Conservation (phyloP, 1,140 invertebrate genomes). For the Acromyrmex charruanus region DNA sequence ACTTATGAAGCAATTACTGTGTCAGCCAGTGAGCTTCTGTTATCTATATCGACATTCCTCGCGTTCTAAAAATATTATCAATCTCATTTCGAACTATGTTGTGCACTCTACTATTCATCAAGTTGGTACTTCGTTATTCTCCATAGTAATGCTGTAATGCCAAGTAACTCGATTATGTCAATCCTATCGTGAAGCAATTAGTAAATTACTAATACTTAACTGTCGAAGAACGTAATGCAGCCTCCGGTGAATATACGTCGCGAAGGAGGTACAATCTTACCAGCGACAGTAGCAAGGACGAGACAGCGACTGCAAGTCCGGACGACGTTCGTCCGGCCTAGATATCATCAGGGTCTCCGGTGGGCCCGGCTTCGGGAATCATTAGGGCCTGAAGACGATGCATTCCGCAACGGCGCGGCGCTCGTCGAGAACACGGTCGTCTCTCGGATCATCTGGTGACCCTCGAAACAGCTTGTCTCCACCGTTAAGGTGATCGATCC, state of each 20-base stretch:
- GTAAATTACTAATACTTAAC: conserved; percentile 68
- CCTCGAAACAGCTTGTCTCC: conserved; percentile 61
- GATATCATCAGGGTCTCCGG: conserved; percentile 73
- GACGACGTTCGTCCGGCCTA: conserved; percentile 68
- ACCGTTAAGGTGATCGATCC: conserved; percentile 51
- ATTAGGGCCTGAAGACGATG: conserved; percentile 71
- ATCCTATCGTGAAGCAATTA: conserved; percentile 43
- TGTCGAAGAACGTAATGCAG: conserved; percentile 62
- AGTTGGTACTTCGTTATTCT: conserved; percentile 6
- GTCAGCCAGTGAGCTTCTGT: conserved; percentile 18
- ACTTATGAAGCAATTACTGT: conserved; percentile 48
- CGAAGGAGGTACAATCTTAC: conserved; percentile 28
- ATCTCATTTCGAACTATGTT: background rate
- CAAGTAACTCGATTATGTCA: conserved; percentile 10
- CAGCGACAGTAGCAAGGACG: conserved; percentile 59
- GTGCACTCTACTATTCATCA: background rate
- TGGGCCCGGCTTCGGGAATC: conserved; percentile 75
- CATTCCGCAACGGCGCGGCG: conserved; percentile 68
- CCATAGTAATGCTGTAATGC: background rate
- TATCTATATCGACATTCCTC: conserved; percentile 41
- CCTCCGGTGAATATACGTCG: conserved; percentile 47
- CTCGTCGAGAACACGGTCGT: conserved; percentile 43
- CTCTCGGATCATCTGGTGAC: conserved; percentile 72
- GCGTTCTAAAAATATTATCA: conserved; percentile 20
- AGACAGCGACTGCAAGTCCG: conserved; percentile 27